phyloP scores from a whole-genome alignment of 2,113 vertebrate genomes.

The Passerina amoena region DNA sequence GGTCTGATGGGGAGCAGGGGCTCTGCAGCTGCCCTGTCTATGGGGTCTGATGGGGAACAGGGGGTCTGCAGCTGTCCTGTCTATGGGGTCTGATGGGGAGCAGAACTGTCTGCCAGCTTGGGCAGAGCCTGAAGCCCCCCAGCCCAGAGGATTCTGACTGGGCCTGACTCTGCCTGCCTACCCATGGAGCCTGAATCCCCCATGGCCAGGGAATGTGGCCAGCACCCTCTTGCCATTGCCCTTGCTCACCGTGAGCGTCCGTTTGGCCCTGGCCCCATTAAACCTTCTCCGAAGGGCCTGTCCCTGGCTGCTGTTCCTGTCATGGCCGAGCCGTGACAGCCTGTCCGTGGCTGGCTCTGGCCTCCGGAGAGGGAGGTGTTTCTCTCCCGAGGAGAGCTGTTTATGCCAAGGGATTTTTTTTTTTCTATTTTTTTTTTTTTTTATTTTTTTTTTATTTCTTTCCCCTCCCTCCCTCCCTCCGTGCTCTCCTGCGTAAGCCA shows the following conservation, averaged over 20 bases:
- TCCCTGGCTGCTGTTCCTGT: neutral
- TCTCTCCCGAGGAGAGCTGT: neutral
- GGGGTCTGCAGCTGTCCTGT: neutral
- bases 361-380: neutral
- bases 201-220: neutral
- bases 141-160: no score
- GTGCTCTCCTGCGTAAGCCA: neutral
- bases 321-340: neutral
- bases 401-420: neutral
- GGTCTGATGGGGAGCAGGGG: neutral
- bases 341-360: neutral
- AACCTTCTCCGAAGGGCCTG: neutral
- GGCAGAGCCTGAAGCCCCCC: neutral
- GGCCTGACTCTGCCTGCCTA: neutral
- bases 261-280: fast-evolving
- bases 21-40: neutral
- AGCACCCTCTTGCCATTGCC: neutral
- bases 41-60: fast-evolving
- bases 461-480: neutral
- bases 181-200: neutral
- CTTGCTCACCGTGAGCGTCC: fast-evolving
- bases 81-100: neutral
- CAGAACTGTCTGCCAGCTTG: neutral
- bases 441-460: neutral
- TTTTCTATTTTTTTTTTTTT: neutral